phyloP scores from a whole-genome alignment of 2,113 vertebrate genomes.

The Pardalotus punctatus region DNA sequence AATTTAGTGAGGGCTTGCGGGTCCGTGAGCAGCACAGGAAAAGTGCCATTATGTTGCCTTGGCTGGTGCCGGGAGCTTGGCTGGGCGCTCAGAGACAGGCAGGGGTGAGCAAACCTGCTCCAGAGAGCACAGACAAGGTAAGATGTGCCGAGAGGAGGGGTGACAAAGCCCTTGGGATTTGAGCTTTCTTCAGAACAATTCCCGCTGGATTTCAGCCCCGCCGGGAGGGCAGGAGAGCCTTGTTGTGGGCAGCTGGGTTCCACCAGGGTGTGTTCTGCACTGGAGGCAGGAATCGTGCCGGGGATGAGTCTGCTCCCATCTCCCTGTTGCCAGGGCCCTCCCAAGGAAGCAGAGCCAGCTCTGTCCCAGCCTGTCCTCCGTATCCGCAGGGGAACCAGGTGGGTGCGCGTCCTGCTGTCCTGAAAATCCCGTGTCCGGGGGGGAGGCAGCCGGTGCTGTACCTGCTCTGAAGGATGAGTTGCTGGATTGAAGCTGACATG shows the following conservation, averaged over 20 bases:
- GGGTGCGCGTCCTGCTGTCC: not conserved
- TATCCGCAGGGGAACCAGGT: rapidly evolving
- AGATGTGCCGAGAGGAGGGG: not conserved
- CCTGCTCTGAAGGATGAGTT: conserved; percentile 57
- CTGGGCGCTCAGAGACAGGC: not conserved
- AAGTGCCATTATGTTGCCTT: not conserved
- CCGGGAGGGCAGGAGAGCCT: not conserved
- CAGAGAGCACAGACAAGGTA: not conserved
- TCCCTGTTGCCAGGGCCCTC: not conserved
- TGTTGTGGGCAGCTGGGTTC: not conserved
- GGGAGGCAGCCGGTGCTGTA: not conserved
- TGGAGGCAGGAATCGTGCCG: not conserved
- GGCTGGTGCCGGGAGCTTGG: not conserved
- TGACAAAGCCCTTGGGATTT: not conserved
- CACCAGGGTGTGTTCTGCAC: rapidly evolving
- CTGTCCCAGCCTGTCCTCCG: not conserved
- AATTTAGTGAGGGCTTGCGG: not conserved
- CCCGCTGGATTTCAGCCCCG: rapidly evolving
- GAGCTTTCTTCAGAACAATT: not conserved
- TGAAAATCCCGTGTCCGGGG: not conserved
- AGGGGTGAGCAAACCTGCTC: not conserved
- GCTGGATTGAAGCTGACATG: conserved; percentile 45
- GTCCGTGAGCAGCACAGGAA: not conserved
- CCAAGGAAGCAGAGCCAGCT: not conserved
- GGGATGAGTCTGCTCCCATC: not conserved